Percentiles rank a stretch among this genome's conserved stretches.
Conservation (phyloP, 2,113 vertebrate genomes). For the Engraulis encrasicolus region DNA sequence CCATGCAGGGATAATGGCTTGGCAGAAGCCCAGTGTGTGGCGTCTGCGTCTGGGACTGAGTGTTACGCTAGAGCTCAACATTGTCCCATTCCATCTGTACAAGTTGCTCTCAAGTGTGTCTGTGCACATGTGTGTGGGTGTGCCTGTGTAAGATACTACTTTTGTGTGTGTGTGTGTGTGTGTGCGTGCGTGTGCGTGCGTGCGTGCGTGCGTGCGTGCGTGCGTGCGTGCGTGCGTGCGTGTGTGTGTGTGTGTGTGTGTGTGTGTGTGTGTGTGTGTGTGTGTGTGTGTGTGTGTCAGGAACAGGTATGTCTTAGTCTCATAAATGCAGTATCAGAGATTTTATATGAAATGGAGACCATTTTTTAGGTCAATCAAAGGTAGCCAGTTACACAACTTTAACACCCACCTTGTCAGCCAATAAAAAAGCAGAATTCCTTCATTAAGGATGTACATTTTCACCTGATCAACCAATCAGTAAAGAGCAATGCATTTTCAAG, state of each 20-base stretch:
- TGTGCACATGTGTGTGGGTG: slow-evolving; percentile 21
- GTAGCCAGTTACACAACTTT: no score
- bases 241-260: neutral
- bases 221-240: neutral
- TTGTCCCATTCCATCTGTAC: slow-evolving; percentile 34
- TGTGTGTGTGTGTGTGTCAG: neutral
- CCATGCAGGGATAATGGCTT: slow-evolving; percentile 66
- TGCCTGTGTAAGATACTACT: no score
- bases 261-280: neutral
- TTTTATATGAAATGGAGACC: no score
- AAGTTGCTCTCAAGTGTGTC: slow-evolving; percentile 19
- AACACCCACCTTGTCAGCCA: no score
- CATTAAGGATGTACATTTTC: no score
- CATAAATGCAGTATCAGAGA: neutral
- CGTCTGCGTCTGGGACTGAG: slow-evolving; percentile 48
- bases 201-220: neutral
- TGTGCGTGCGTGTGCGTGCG: neutral
- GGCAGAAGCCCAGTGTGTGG: slow-evolving; percentile 51
- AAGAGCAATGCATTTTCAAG: neutral
- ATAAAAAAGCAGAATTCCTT: no score
- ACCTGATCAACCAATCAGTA: no score
- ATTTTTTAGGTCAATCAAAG: no score
- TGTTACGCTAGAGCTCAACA: slow-evolving; percentile 44
- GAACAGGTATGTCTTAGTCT: neutral
- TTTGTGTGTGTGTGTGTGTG: slow-evolving; percentile 29